phyloP scores from a whole-genome alignment of 2,113 vertebrate genomes.

The Herpailurus yagouaroundi region DNA sequence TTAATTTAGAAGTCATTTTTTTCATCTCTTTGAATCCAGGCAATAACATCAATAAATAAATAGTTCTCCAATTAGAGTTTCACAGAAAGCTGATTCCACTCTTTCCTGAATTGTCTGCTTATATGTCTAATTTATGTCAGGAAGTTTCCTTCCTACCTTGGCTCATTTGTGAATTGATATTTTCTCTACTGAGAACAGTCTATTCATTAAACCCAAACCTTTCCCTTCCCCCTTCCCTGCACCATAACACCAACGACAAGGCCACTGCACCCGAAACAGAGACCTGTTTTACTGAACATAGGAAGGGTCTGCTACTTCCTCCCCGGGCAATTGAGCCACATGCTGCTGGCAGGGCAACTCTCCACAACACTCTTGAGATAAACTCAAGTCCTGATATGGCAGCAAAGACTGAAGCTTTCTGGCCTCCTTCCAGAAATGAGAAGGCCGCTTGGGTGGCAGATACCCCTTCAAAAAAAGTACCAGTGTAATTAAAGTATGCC shows the following conservation, averaged over 20 bases:
- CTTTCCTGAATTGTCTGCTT: not conserved
- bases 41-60: not conserved
- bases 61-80: not conserved
- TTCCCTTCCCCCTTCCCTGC: not conserved
- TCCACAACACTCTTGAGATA: not conserved
- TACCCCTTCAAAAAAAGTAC: not conserved
- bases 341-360: not conserved
- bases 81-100: not conserved
- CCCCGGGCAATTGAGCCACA: not conserved
- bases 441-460: not conserved
- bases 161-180: not conserved
- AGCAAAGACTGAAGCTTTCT: not conserved
- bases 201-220: not conserved
- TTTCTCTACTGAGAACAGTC: not conserved
- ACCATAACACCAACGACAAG: not conserved
- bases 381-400: not conserved
- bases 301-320: not conserved
- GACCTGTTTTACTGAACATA: not conserved
- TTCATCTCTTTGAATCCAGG: not conserved
- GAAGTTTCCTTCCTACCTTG: not conserved
- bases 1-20: not conserved
- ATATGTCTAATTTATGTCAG: conserved; percentile 30
- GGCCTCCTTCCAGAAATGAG: not conserved
- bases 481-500: not conserved
- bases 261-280: not conserved